Percentiles rank a stretch among this genome's conserved stretches.
These are phyloP conservation scores for Acanthosepion esculentum DNA, from an alignment of 2,888 invertebrate genomes.

Conservation along the genomic window DNA sequence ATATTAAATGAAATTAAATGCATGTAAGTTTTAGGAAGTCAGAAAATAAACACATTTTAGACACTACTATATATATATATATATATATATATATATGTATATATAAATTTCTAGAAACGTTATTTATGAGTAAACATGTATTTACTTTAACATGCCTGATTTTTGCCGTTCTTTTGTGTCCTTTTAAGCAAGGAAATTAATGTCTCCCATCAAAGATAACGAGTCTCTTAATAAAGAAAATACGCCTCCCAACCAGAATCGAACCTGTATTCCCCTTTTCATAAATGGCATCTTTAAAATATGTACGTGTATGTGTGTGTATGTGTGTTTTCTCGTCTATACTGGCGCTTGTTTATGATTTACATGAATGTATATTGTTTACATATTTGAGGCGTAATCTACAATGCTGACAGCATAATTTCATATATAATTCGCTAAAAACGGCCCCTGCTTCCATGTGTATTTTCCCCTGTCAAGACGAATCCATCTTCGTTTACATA, in stretches of 20 bases:
- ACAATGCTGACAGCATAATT: too few relatives aligned
- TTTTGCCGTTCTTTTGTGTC: not conserved
- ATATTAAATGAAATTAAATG: too few relatives aligned
- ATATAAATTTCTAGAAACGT: not conserved
- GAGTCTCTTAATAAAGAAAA: too few relatives aligned
- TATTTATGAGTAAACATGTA: not conserved
- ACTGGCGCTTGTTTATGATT: not conserved
- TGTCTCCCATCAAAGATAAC: too few relatives aligned
- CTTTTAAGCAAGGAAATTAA: too few relatives aligned
- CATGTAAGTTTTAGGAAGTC: too few relatives aligned
- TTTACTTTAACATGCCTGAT: not conserved
- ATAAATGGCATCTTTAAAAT: not conserved
- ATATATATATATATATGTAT: not conserved
- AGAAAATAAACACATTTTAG: too few relatives aligned
- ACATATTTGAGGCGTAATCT: not conserved
- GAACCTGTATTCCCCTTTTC: too few relatives aligned
- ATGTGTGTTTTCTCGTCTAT: not conserved
- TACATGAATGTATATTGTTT: too few relatives aligned
- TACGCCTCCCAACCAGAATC: too few relatives aligned
- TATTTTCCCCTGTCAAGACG: not conserved
- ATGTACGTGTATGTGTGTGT: not conserved
- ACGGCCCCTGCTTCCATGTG: not conserved
- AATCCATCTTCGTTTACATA: not conserved
- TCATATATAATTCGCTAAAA: too few relatives aligned
- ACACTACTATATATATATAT: not conserved